phyloP scores from a whole-genome alignment of 2,888 invertebrate species.

The Diarsia dahlii region DNA sequence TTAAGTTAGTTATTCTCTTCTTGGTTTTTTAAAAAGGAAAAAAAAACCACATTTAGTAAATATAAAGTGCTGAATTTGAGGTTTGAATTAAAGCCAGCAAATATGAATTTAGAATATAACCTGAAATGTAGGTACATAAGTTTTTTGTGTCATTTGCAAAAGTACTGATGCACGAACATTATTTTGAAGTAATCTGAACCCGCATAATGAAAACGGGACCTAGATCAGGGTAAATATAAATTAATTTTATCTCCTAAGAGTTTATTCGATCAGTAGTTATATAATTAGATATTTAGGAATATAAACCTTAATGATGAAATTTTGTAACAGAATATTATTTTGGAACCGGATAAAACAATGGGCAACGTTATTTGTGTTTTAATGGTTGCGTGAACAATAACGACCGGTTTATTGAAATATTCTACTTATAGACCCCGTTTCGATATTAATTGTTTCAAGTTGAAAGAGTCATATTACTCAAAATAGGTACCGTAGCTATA shows the following conservation, averaged over 20 bases:
- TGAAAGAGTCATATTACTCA: background rate
- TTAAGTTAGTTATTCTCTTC: too few relatives aligned
- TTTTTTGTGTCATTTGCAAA: background rate
- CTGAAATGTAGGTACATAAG: background rate
- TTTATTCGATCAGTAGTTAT: background rate
- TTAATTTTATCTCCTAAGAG: background rate
- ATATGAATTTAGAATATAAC: background rate
- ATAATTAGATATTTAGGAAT: too few relatives aligned
- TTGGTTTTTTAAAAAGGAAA: background rate
- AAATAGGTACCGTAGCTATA: background rate
- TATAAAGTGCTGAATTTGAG: background rate
- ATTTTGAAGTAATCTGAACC: background rate
- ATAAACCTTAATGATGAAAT: background rate
- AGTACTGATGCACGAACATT: background rate
- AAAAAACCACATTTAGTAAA: background rate
- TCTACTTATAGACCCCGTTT: background rate
- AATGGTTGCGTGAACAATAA: constrained; percentile 5
- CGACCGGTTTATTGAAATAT: background rate
- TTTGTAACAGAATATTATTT: background rate
- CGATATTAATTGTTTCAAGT: background rate
- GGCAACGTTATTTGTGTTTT: background rate
- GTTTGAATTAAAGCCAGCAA: background rate
- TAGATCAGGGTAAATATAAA: background rate
- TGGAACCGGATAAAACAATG: background rate
- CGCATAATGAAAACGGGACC: background rate